Percentiles rank a stretch among this genome's conserved stretches.
Conservation (phyloP, 2,797 vertebrate genomes). For the Cryptoprocta ferox region DNA sequence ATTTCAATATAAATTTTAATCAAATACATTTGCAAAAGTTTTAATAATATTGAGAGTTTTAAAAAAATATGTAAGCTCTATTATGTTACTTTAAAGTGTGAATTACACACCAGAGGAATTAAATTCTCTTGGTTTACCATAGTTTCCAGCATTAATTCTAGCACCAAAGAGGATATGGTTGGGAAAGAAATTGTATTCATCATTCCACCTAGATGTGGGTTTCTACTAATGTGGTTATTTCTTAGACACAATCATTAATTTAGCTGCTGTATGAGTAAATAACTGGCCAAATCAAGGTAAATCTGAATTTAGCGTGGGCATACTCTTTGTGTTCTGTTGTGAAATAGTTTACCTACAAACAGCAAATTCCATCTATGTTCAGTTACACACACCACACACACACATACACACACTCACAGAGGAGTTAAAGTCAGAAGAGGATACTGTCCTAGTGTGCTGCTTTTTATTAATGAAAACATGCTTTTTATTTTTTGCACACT, state of each 20-base stretch:
- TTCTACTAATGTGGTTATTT: background rate
- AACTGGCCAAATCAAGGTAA: background rate
- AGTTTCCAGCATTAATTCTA: background rate
- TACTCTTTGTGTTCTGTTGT: background rate
- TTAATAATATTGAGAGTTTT: background rate
- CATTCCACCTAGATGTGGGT: background rate
- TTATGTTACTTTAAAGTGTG: background rate
- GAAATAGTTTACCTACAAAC: background rate
- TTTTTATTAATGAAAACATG: slow-evolving; percentile 19
- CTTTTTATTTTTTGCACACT: background rate
- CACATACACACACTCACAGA: background rate
- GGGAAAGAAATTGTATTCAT: background rate
- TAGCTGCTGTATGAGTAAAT: background rate
- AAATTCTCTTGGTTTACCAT: background rate
- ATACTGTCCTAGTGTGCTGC: background rate
- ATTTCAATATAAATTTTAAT: slow-evolving; percentile 12
- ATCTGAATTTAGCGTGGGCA: background rate
- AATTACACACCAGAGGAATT: background rate
- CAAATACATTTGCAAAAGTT: background rate
- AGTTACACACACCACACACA: background rate
- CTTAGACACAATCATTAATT: background rate
- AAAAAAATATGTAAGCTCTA: background rate
- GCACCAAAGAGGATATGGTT: background rate
- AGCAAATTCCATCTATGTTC: background rate
- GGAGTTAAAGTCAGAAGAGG: background rate